These are phyloP conservation scores for Charina bottae DNA, from an alignment of 2,113 vertebrate species.

Conservation along the genomic window DNA sequence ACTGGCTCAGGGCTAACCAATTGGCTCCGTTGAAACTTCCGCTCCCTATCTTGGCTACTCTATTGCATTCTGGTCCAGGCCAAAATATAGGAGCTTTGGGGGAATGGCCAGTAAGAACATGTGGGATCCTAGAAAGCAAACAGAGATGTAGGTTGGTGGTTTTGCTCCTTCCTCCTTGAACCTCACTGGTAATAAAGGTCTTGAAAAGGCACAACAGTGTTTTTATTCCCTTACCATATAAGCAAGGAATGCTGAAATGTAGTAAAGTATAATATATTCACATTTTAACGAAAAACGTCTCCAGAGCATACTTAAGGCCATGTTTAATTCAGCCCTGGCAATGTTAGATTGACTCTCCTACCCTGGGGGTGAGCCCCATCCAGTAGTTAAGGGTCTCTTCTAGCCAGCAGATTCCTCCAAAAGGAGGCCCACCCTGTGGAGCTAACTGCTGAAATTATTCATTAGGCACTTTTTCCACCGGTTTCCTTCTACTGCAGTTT, in stretches of 20 bases:
- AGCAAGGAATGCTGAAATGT: not conserved
- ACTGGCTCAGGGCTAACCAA: not conserved
- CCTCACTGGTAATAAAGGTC: not conserved
- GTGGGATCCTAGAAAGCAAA: not conserved
- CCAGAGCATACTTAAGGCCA: not conserved
- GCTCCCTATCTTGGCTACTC: not conserved
- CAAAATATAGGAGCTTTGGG: not conserved
- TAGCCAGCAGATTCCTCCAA: not conserved
- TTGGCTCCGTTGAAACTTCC: not conserved
- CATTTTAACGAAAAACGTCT: not conserved
- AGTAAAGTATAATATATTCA: not conserved
- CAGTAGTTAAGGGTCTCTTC: not conserved
- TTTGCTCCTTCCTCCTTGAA: not conserved
- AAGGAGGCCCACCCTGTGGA: not conserved
- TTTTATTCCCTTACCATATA: not conserved
- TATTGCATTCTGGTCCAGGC: not conserved
- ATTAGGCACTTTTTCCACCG: not conserved
- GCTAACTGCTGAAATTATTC: conserved; percentile 16
- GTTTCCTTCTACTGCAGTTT: conserved; percentile 8
- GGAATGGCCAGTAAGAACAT: not conserved
- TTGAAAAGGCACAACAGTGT: not conserved
- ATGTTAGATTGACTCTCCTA: not conserved
- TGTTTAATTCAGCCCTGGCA: not conserved
- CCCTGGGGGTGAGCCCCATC: not conserved
- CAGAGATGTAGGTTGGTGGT: not conserved